phyloP scores from a whole-genome alignment of 37 sponge, comb jelly and placozoan genomes.

The Diacarnus erythraeanus region DNA sequence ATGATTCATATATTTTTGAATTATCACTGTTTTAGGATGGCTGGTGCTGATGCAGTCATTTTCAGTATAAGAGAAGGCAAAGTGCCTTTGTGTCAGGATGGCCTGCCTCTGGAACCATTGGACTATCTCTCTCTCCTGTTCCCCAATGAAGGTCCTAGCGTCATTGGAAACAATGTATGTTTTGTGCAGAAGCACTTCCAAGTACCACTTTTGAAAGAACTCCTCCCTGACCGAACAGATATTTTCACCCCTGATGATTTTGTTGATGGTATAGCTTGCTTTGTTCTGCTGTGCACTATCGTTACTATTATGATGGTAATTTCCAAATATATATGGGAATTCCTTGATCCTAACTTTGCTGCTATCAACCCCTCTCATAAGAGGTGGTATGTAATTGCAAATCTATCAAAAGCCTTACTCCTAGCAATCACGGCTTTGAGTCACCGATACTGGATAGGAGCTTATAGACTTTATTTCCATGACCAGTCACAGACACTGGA shows the following conservation, averaged over 20 bases:
- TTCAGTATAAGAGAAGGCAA: neutral
- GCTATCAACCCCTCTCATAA: constrained; percentile 75
- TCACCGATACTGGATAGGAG: constrained; percentile 49
- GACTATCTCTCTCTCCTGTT: constrained; percentile 60
- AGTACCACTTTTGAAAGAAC: neutral
- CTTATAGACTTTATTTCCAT: neutral
- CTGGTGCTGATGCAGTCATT: neutral
- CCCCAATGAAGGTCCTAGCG: constrained; percentile 56
- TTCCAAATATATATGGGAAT: constrained; percentile 32
- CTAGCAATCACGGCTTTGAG: constrained; percentile 47
- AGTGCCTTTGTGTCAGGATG: constrained; percentile 57
- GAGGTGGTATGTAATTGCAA: constrained; percentile 89
- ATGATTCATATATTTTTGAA: no score
- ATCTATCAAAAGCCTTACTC: constrained; percentile 68
- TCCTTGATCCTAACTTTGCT: constrained; percentile 48
- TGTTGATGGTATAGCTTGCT: constrained; percentile 41
- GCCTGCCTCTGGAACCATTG: constrained; percentile 51
- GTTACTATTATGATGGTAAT: constrained; percentile 15
- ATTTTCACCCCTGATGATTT: constrained; percentile 57
- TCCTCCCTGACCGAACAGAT: constrained; percentile 38
- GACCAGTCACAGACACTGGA: constrained; percentile 51
- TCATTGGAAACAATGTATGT: constrained; percentile 39
- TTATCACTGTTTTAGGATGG: no score
- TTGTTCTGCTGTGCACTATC: constrained; percentile 33
- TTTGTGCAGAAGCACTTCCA: constrained; percentile 21